Percentiles rank a stretch among this genome's conserved stretches.
Conservation (phyloP, 2,888 invertebrate species). For the Cryptocheilus praepositus region DNA sequence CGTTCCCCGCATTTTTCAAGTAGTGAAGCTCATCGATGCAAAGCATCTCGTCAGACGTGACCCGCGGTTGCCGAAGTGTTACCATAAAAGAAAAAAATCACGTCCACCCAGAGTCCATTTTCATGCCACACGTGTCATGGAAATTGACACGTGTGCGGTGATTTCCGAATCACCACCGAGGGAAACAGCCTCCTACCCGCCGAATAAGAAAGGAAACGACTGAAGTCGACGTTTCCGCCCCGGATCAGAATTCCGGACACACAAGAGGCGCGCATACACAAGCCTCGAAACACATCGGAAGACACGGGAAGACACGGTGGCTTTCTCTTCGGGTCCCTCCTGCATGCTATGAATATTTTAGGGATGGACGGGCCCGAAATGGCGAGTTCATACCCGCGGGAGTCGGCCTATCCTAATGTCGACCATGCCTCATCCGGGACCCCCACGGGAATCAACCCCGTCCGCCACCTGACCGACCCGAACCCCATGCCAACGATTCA, state of each 20-base stretch:
- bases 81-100: too few species aligned
- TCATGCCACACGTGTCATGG: too few species aligned
- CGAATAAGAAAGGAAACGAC: neutral
- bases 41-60: too few species aligned
- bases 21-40: too few species aligned
- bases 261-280: neutral
- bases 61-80: too few species aligned
- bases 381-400: constrained; percentile 39
- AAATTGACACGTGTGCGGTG: too few species aligned
- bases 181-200: neutral
- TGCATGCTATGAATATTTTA: constrained; percentile 61
- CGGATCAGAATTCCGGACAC: neutral
- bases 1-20: too few species aligned
- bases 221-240: too few species aligned
- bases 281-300: too few species aligned
- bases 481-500: neutral
- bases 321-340: constrained; percentile 20
- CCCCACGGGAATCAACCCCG: constrained; percentile 32
- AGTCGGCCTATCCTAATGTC: constrained; percentile 47
- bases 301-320: too few species aligned
- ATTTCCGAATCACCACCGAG: neutral
- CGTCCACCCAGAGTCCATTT: too few species aligned
- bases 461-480: neutral
- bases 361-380: constrained; percentile 42
- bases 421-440: constrained; percentile 47